Evolutionary conservation across 2,113 vertebrate species (phyloP).

Genomic region (Melanotaenia duboulayi): DNA sequence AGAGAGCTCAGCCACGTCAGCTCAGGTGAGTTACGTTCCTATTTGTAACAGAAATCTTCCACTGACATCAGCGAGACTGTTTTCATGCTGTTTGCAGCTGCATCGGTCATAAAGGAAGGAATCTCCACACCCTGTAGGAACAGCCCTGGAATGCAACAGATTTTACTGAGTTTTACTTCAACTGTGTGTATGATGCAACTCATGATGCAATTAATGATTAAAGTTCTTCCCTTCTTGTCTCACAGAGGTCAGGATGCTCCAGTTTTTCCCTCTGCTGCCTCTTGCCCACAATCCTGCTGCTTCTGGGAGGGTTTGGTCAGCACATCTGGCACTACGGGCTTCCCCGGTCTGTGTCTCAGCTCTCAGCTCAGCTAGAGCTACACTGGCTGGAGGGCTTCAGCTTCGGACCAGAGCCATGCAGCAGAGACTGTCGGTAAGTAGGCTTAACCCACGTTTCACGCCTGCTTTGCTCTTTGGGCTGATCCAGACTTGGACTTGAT

Average conservation of each 20-base stretch:
- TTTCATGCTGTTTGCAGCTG: not conserved
- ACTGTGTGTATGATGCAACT: too few relatives aligned
- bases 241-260: constrained; percentile 47
- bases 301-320: constrained; percentile 71
- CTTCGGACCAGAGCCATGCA: constrained; percentile 62
- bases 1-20: constrained; percentile 4
- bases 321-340: constrained; percentile 79
- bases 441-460: not conserved
- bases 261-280: constrained; percentile 57
- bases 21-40: constrained; percentile 47
- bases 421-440: constrained; percentile 80
- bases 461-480: not conserved
- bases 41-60: not conserved
- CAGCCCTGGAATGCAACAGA: constrained; percentile 34
- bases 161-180: too few relatives aligned
- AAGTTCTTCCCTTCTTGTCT: not conserved
- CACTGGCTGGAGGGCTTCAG: constrained; percentile 73
- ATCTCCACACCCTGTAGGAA: not conserved
- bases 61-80: not conserved
- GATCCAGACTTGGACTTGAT: too few relatives aligned
- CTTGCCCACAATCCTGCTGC: constrained; percentile 69
- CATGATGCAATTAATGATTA: too few relatives aligned
- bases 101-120: too few relatives aligned
- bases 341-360: constrained; percentile 68
- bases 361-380: constrained; percentile 74